Evolutionary conservation across 2,797 vertebrate species (phyloP), one percentile per base, ranked within the genome.

Genomic region (Ispidina picta): DNA sequence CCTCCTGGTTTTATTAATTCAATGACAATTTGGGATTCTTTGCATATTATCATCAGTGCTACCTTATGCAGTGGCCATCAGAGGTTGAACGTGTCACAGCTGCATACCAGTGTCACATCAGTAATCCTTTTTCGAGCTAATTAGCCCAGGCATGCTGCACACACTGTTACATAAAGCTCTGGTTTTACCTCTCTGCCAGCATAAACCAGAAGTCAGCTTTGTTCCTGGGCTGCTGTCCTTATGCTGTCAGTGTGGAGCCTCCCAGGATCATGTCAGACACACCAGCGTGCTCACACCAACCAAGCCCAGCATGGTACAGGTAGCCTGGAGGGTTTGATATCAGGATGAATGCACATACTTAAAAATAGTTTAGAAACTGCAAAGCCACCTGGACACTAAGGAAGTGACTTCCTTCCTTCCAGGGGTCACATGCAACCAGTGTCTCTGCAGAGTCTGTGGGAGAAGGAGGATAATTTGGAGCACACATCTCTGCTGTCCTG

Each of bases 51-150:
- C 66, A 41, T 41, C 73, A 56, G 16, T 29, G 2, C 51, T 48
- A 25, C 52, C 22, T 88, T 65, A 26, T 0, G 0, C 52, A 74
- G 48, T 8, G 23, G 72, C 78, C 78, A 28, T 48, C 55, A 29
- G 63, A 78, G 56, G 55, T 7, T 52, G 65, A 78, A 60, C 22
- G 41, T 56, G 64, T 82, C 89, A 79, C 76, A 89, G 69, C 68
- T 70, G 35, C 54, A 88, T 83, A 56, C 62, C 66, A 23, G 51
- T 62, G 69, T 83, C 87, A 70, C 12, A 5, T 35, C 68, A 70
- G 86, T 91, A 94, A 96, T 94, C 94, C 88, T 94, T 96, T 96
- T 89, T 90, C 31, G 10, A 91, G 74, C 35, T 96, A 95, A 96
- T 90, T 96, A 90, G 86, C 35, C 84, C 15, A 6, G 39, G 37